Percentiles rank a stretch among this genome's conserved stretches.
These are phyloP conservation scores for Planiliza haematocheilus DNA, from an alignment of 2,113 vertebrate genomes.

Conservation along the genomic window DNA sequence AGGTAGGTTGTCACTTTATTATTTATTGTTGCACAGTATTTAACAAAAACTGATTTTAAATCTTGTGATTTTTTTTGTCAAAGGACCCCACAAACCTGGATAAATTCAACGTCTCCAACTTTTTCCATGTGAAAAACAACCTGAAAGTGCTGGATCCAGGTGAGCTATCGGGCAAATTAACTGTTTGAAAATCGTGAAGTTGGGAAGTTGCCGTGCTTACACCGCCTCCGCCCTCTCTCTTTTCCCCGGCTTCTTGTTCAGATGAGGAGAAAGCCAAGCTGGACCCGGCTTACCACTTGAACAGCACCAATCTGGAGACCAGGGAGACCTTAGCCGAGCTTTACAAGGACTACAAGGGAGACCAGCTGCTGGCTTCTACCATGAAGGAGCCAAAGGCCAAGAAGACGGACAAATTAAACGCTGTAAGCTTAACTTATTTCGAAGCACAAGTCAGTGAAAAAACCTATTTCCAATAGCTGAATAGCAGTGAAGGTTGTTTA, in stretches of 20 bases:
- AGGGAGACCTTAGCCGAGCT: constrained; percentile 95
- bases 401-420: constrained; percentile 95
- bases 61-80: constrained; percentile 12
- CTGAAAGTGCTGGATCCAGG: constrained; percentile 93
- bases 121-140: constrained; percentile 97
- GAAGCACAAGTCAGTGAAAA: too few relatives aligned
- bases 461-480: not conserved
- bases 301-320: constrained; percentile 93
- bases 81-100: constrained; percentile 97
- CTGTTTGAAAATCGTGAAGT: not conserved
- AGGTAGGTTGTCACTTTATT: constrained; percentile 78
- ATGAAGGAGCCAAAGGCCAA: constrained; percentile 91
- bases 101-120: constrained; percentile 97
- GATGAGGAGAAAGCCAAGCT: constrained; percentile 95
- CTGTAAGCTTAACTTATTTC: too few relatives aligned
- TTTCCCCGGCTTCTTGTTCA: constrained; percentile 50
- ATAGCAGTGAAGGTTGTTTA: not conserved
- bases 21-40: fast-evolving
- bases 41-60: fast-evolving
- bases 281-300: constrained; percentile 93
- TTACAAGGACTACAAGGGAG: constrained; percentile 95
- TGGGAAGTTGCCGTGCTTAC: fast-evolving
- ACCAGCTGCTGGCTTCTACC: constrained; percentile 92
- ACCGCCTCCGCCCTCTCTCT: not conserved
- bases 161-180: constrained; percentile 58